Percentiles rank a stretch among this genome's conserved stretches.
phyloP scores from a whole-genome alignment of 1,140 invertebrate genomes.

The Hylyphantes graminicola region DNA sequence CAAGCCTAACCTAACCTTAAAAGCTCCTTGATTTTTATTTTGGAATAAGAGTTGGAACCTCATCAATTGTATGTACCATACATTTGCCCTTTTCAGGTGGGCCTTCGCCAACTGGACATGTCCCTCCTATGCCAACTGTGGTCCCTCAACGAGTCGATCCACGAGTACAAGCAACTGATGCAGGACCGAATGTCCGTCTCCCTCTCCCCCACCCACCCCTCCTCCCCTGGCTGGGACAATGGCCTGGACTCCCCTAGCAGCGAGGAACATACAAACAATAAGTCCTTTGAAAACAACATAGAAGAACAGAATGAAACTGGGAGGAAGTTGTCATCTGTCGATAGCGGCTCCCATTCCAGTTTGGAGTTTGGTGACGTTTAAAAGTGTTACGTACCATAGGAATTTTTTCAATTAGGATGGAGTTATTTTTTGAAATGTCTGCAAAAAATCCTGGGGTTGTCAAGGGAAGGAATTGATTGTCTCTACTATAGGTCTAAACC shows the following conservation, averaged over 20 bases:
- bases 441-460: no score
- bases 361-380: conserved; percentile 62
- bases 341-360: conserved; percentile 62
- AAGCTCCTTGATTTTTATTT: no score
- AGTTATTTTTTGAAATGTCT: no score
- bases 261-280: conserved; percentile 52
- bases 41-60: no score
- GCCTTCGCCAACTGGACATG: conserved; percentile 83
- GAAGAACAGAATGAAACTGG: conserved; percentile 35
- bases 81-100: conserved; percentile 73
- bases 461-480: no score
- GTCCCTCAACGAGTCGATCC: conserved; percentile 88
- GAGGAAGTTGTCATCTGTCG: conserved; percentile 53
- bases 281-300: conserved; percentile 22
- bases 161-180: conserved; percentile 81
- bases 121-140: conserved; percentile 86
- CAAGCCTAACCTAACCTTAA: no score
- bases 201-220: conserved; percentile 64
- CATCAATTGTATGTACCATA: no score
- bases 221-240: conserved; percentile 62
- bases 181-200: conserved; percentile 75
- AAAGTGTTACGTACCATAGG: no score
- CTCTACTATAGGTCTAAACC: no score
- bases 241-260: conserved; percentile 61
- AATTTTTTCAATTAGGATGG: no score